Evolutionary conservation across 1,140 invertebrate species (phyloP).

Genomic region (Idris sp.): DNA sequence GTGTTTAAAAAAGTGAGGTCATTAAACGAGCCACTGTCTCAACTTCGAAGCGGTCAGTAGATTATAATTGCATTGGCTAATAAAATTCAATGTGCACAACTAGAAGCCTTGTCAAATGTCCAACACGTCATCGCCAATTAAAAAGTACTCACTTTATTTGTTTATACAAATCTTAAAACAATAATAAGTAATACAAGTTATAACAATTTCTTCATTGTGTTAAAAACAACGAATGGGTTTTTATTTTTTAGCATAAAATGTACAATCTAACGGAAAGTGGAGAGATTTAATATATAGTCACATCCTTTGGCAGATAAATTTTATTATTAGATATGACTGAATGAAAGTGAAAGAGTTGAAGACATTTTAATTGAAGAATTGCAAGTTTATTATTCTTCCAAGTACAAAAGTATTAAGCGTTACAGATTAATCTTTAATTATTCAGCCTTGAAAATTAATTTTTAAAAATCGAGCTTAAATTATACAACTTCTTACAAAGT

Average conservation of each 20-base stretch:
- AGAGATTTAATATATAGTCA: slow-evolving; percentile 15
- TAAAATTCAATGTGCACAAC: slow-evolving; percentile 60
- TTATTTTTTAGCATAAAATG: too few relatives aligned
- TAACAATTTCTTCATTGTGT: neutral
- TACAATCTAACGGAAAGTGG: slow-evolving; percentile 12
- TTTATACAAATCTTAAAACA: slow-evolving; percentile 1
- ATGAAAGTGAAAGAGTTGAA: too few relatives aligned
- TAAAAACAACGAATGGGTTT: too few relatives aligned
- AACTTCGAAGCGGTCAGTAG: slow-evolving; percentile 18
- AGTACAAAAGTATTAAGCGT: too few relatives aligned
- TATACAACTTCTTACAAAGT: too few relatives aligned
- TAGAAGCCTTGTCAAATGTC: slow-evolving; percentile 21
- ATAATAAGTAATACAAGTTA: too few relatives aligned
- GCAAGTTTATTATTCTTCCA: too few relatives aligned
- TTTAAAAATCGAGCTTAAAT: too few relatives aligned
- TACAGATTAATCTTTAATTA: too few relatives aligned
- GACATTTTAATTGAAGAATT: too few relatives aligned
- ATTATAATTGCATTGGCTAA: slow-evolving; percentile 44
- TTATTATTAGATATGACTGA: too few relatives aligned
- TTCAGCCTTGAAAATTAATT: too few relatives aligned
- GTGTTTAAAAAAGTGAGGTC: slow-evolving; percentile 38
- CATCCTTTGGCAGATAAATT: slow-evolving; percentile 5
- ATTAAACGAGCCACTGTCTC: slow-evolving; percentile 43
- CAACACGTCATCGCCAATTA: slow-evolving; percentile 22
- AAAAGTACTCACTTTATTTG: slow-evolving; percentile 7